Base-by-base conservation (phyloP, 1,140 invertebrate species). In the Diploscapter pachys region DNA sequence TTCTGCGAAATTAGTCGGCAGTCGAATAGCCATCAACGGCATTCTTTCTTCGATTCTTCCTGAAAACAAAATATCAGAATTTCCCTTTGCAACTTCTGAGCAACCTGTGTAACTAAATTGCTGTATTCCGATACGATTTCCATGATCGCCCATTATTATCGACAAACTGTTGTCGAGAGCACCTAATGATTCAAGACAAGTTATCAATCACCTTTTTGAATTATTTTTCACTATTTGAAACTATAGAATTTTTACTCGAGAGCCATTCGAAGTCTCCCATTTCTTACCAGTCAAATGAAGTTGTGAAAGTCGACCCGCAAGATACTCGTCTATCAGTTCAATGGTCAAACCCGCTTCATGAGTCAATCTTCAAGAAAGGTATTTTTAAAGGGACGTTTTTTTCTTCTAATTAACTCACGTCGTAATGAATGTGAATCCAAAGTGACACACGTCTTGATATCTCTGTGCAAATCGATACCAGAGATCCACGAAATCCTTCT, bases 71-170 rank as follows among this genome's bases (percentile, higher is more conserved):
- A 31, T 31, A 31, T 31, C 31, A 31, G 0, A 31, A 31, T 31
- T 31, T 31, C 31, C 31, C 31, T 31, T 31, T 31, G 31, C 31
- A 31, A 31, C 31, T 31, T 31, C 31, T 31, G 31, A 31, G 31
- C 31, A 31, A 31, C 31, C 31, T 31, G 31, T 31, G 57, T 72
- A 76, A 9, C 77, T 81, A 52, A 75, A 64, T 65, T 85, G 75
- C 50, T 82, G 75, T 9, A 83, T n/a, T 53, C 82, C 81, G 67
- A 82, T 83, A 59, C 81, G 13, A n/a, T 82, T 81, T 3, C 87
- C 87, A 79, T 88, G 87, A 73, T 88, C 87, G 9, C 83, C 85
- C 83, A 88, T 86, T 5, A 87, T 76, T 13, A 88, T 78, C 8
- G 88, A 76, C 13, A 88, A 70, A 0, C 86, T 86, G 67, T 88